phyloP scores from a whole-genome alignment of 2,797 vertebrate genomes.

The Forpus xanthops region DNA sequence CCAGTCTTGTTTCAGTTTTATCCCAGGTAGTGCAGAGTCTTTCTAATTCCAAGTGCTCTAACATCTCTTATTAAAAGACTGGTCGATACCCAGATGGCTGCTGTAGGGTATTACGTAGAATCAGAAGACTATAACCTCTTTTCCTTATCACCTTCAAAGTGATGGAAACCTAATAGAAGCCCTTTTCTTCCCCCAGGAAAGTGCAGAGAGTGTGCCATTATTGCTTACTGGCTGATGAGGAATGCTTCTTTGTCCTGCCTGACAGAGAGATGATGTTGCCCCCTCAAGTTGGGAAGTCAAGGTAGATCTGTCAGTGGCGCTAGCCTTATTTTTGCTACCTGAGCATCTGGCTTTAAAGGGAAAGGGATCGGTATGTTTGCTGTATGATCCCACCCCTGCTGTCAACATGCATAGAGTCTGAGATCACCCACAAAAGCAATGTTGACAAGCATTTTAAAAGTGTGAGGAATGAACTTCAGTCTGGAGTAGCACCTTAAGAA shows the following conservation, averaged over 20 bases:
- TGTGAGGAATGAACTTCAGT: background rate
- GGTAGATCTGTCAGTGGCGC: background rate
- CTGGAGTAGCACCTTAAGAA: background rate
- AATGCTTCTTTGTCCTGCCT: background rate
- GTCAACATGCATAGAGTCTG: background rate
- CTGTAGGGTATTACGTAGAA: background rate
- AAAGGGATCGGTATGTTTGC: background rate
- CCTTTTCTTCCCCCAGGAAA: background rate
- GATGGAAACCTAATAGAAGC: background rate
- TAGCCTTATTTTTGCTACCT: background rate
- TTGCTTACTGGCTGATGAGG: background rate
- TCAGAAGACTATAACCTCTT: background rate
- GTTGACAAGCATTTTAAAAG: background rate
- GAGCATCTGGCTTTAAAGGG: background rate
- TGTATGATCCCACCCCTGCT: background rate
- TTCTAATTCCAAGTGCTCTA: background rate
- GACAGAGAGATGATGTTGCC: background rate
- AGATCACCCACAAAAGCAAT: background rate
- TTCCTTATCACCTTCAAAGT: background rate
- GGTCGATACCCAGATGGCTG: background rate
- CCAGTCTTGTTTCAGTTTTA: background rate
- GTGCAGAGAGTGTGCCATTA: background rate
- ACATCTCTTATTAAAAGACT: background rate
- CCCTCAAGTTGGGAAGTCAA: background rate
- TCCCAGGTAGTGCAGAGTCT: background rate